Conservation (phyloP, 2,113 vertebrate species). For the Embiotoca jacksoni region DNA sequence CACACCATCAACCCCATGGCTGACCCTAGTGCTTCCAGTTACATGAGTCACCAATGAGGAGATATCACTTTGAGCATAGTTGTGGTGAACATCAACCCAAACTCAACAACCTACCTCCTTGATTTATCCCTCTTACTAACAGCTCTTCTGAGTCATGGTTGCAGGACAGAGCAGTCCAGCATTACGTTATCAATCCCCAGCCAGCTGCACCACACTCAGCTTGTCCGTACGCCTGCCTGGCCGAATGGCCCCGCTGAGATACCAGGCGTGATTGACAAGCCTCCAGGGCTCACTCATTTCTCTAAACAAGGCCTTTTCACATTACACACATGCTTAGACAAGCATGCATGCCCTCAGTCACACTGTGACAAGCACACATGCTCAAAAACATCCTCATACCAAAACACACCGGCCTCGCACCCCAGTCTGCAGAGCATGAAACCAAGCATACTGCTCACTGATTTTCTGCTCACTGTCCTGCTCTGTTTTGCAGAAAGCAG, state of each 20-base stretch:
- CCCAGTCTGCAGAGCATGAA: constrained; percentile 16
- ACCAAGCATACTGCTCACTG: constrained; percentile 18
- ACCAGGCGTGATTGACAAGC: constrained; percentile 58
- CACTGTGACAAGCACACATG: constrained; percentile 10
- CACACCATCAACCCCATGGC: constrained; percentile 2
- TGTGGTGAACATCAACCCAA: constrained; percentile 34
- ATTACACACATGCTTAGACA: constrained; percentile 38
- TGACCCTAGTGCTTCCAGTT: constrained; percentile 15
- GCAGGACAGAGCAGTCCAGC: constrained; percentile 27
- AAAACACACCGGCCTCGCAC: constrained; percentile 21
- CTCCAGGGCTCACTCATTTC: constrained; percentile 51
- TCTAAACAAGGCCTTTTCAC: constrained; percentile 37
- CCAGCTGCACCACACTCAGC: constrained; percentile 14
- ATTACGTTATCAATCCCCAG: constrained; percentile 12
- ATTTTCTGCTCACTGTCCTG: constrained; percentile 55
- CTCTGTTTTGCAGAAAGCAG: constrained; percentile 37
- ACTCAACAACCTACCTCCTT: constrained; percentile 20
- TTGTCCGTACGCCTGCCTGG: constrained; percentile 22
- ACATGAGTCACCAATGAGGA: constrained; percentile 24
- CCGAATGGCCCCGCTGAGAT: constrained; percentile 57
- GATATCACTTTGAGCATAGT: constrained; percentile 20
- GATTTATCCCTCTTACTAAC: constrained; percentile 46
- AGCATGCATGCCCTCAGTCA: neutral
- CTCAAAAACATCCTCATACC: constrained; percentile 7
- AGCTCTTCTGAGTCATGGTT: constrained; percentile 41